Conservation (phyloP, 2,113 vertebrate species). For the Corynorhinus townsendii region DNA sequence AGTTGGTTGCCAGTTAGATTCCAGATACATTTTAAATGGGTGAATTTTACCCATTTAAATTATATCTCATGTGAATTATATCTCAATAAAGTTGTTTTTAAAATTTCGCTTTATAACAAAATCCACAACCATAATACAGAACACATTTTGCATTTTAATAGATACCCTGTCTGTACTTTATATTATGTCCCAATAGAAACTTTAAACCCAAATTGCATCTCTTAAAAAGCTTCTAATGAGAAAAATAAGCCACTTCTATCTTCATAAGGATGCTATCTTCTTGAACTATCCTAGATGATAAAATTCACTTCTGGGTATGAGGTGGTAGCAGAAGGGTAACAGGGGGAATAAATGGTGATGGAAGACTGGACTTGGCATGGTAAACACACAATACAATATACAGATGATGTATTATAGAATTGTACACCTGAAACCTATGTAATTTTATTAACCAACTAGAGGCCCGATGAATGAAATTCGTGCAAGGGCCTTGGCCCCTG, state of each 20-base stretch:
- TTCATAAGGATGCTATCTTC: not conserved
- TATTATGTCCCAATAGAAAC: not conserved
- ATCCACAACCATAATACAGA: not conserved
- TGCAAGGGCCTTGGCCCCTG: no score
- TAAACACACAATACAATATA: not conserved
- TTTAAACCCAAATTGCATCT: not conserved
- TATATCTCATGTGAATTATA: not conserved
- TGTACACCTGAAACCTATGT: not conserved
- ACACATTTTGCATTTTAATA: not conserved
- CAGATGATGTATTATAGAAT: not conserved
- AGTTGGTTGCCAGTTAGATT: no score
- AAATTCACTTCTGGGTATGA: not conserved
- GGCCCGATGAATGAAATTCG: no score
- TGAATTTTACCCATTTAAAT: not conserved
- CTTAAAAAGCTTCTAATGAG: not conserved
- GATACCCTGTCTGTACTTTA: not conserved
- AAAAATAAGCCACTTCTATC: not conserved
- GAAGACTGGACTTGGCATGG: not conserved
- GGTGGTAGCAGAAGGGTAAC: not conserved
- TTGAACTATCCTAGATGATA: not conserved
- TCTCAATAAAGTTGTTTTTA: not conserved
- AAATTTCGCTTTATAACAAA: not conserved
- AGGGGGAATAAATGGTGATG: not conserved
- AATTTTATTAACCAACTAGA: not conserved
- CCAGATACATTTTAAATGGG: not conserved